Base-by-base conservation (phyloP, 2,888 invertebrate genomes). In the Orthosia cruda region DNA sequence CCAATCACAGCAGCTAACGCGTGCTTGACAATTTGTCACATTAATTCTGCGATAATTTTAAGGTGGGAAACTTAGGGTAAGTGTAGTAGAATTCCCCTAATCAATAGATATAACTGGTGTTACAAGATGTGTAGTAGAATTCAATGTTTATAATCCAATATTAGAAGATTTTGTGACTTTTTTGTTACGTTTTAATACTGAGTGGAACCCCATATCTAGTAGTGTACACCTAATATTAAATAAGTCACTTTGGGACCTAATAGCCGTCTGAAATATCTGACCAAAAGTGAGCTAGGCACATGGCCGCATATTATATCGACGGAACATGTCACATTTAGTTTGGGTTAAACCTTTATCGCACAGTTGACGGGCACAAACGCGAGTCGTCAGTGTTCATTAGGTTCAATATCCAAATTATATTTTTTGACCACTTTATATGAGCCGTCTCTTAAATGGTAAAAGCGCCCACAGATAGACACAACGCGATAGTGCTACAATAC, bases 171-270 rank as follows among this genome's bases (percentile, higher is more conserved):
- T 57, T 49, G 20, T 18, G 5, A 67, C 13, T 67, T 4, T 55
- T 65, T n/a, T 9, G 47, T 66, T n/a, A 13, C 32, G 32, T 55
- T 55, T 26, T 55, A 7, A 45, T 57, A 2, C n/a, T 71, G 15
- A n/a, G 11, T 57, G 16, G 40, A 63, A 40, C 9, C 20, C 32
- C 13, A 13, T 59, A 52, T 26, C 3, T 47, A 45, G 26, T 52
- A 62, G 45, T 20, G 4, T 62, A 23, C 47, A 55, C 11, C 3
- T 26, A 23, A 23, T 75, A 32, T 23, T 18, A 58, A 45, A 65
- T 74, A 58, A 66, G 75, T 45, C 20, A 18, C 12, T 49, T 74
- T 74, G 40, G 50, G 20, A 74, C 45, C 73, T 73, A 26, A 32
- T 45, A 74, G 66, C 50, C 65, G 57, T 75, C 40, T 16, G 2